A percentile compares a stretch with the other conserved stretches of the same genome.
phyloP scores from a whole-genome alignment of 2,888 invertebrate genomes.

The Cephus pygmeus region DNA sequence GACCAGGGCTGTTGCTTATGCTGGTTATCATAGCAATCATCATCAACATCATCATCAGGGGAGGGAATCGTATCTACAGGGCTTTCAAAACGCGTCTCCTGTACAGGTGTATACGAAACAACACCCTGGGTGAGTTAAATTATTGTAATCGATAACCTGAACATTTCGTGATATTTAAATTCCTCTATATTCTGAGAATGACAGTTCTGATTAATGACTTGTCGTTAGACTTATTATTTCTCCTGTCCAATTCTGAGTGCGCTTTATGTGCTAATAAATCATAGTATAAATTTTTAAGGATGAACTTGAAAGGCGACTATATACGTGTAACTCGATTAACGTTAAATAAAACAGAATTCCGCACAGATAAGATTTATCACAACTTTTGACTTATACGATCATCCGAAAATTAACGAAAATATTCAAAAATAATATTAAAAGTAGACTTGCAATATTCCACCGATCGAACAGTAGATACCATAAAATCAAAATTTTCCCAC shows the following conservation, averaged over 20 bases:
- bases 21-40: constrained; percentile 44
- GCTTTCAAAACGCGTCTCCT: constrained; percentile 32
- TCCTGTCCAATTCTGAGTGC: background rate
- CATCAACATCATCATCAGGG: constrained; percentile 36
- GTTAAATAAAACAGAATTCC: too few species aligned
- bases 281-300: background rate
- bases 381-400: background rate
- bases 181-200: background rate
- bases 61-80: constrained; percentile 30
- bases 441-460: too few species aligned
- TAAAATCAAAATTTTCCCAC: too few species aligned
- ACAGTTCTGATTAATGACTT: background rate
- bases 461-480: too few species aligned
- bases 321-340: too few species aligned
- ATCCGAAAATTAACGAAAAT: background rate
- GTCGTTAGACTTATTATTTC: background rate
- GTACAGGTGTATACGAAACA: constrained; percentile 48
- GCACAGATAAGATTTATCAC: background rate
- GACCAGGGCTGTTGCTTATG: constrained; percentile 46
- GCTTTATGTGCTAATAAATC: background rate
- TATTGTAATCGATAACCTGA: background rate
- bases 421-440: too few species aligned
- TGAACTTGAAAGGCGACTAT: background rate
- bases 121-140: constrained; percentile 54
- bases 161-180: background rate